Conservation (phyloP, 2,888 invertebrate species). For the Drosophila meridionalis region DNA sequence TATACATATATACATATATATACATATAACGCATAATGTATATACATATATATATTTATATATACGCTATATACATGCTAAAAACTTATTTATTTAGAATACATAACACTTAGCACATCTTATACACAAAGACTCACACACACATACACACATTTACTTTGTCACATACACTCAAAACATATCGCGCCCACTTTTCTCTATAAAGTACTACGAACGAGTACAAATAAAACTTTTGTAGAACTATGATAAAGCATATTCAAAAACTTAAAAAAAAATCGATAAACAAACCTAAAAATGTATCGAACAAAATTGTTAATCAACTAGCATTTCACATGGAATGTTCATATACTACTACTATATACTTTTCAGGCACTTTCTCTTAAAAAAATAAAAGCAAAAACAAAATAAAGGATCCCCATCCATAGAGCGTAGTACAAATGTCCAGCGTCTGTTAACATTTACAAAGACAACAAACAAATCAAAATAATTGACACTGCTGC, state of each 20-base stretch:
- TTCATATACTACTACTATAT: constrained; percentile 29
- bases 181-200: constrained; percentile 67
- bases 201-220: constrained; percentile 43
- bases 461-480: constrained; percentile 42
- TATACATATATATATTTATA: constrained; percentile 32
- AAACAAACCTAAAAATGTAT: constrained; percentile 30
- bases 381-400: constrained; percentile 4
- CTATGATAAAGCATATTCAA: constrained; percentile 37
- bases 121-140: constrained; percentile 9
- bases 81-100: constrained; percentile 36
- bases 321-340: constrained; percentile 27
- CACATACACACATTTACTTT: constrained; percentile 4
- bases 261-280: not conserved
- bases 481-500: constrained; percentile 33
- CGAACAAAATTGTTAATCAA: constrained; percentile 47
- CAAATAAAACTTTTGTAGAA: constrained; percentile 42
- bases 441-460: constrained; percentile 57
- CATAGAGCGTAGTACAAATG: constrained; percentile 52
- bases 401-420: constrained; percentile 17
- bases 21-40: not conserved
- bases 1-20: constrained; percentile 27
- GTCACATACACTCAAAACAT: constrained; percentile 54
- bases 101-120: constrained; percentile 30
- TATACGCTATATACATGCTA: constrained; percentile 34
- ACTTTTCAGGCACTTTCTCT: constrained; percentile 53